These are phyloP conservation scores for Pristionchus arcanus DNA, from an alignment of 2,888 invertebrate genomes.

Conservation along the genomic window DNA sequence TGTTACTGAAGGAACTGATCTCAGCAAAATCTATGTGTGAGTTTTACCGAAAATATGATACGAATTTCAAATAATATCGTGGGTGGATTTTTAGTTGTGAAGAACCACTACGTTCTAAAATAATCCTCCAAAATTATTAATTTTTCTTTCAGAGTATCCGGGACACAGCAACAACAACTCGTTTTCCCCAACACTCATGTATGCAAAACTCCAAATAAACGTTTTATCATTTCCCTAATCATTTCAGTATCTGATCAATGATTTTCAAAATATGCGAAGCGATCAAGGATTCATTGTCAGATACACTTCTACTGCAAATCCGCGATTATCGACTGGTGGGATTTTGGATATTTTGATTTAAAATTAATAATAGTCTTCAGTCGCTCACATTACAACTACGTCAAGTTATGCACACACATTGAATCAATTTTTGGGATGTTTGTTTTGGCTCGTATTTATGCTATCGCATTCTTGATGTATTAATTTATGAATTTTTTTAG, in stretches of 20 bases:
- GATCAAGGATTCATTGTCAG: not conserved
- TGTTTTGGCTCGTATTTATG: not conserved
- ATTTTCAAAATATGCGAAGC: not conserved
- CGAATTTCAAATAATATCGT: too few species aligned
- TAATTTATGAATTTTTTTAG: not conserved
- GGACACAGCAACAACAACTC: not conserved
- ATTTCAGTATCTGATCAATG: not conserved
- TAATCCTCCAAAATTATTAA: not conserved
- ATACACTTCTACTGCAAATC: not conserved
- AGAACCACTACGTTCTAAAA: not conserved
- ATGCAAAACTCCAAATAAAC: not conserved
- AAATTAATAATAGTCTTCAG: too few species aligned
- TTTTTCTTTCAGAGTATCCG: not conserved
- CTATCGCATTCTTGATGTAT: not conserved
- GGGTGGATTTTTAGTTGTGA: too few species aligned
- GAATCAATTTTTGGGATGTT: not conserved
- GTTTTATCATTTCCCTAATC: too few species aligned
- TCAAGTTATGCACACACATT: not conserved
- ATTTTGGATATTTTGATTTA: too few species aligned
- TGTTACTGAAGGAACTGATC: not conserved
- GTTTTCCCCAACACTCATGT: not conserved
- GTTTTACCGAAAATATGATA: too few species aligned
- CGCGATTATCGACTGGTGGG: too few species aligned
- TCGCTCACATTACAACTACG: not conserved
- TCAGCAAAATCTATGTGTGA: not conserved